phyloP scores from a whole-genome alignment of 2,113 vertebrate genomes.

The Phalacrocorax aristotelis region DNA sequence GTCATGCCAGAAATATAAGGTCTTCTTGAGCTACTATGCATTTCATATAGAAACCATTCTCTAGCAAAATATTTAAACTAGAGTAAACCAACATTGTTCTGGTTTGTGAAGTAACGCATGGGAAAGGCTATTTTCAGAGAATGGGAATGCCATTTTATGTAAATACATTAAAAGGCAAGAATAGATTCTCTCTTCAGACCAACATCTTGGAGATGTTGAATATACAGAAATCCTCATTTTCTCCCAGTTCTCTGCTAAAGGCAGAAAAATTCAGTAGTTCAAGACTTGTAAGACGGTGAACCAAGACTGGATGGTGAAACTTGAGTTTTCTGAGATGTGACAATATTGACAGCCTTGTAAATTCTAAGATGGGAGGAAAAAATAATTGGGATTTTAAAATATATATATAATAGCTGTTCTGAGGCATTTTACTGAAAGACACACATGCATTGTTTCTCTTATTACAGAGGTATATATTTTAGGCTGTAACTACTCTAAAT shows the following conservation, averaged over 20 bases:
- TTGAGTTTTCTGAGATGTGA: not conserved
- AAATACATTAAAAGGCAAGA: not conserved
- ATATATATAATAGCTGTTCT: not conserved
- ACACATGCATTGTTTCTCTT: not conserved
- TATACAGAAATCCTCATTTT: not conserved
- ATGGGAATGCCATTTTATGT: not conserved
- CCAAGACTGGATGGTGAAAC: not conserved
- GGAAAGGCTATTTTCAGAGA: not conserved
- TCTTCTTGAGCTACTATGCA: not conserved
- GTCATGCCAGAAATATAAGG: not conserved
- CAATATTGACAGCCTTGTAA: not conserved
- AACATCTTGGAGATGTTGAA: not conserved
- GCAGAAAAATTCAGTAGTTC: not conserved
- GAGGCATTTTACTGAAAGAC: not conserved
- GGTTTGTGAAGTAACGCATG: not conserved
- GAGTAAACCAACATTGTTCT: not conserved
- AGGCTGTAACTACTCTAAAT: not conserved
- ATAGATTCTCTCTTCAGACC: not conserved
- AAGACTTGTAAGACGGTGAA: not conserved
- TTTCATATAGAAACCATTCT: not conserved
- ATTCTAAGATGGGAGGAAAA: not conserved
- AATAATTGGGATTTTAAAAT: too few species aligned
- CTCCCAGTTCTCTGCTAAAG: not conserved
- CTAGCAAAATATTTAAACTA: not conserved
- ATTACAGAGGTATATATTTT: not conserved